Conservation (phyloP, 1,140 invertebrate species). For the Orius insidiosus region DNA sequence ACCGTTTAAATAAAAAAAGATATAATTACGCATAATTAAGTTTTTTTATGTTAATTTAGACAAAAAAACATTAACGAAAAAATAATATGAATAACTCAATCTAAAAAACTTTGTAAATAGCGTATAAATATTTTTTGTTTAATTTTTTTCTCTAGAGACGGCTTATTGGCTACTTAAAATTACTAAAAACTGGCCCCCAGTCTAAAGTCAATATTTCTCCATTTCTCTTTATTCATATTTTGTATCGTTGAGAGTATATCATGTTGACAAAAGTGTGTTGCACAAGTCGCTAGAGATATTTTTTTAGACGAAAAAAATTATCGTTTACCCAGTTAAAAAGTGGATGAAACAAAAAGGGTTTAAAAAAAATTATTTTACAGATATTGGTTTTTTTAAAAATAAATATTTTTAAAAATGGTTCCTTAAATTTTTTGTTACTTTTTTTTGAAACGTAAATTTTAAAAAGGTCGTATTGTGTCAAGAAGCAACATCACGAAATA, state of each 20-base stretch:
- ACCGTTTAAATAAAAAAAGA: not conserved
- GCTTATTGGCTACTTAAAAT: not conserved
- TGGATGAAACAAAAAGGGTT: no score
- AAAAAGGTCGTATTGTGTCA: conserved; percentile 7
- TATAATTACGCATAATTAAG: not conserved
- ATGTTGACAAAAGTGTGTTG: no score
- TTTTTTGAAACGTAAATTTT: not conserved
- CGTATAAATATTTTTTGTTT: not conserved
- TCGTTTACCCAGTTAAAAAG: no score
- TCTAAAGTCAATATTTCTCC: no score
- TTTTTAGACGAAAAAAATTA: no score
- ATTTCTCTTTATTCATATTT: no score
- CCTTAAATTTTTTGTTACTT: not conserved
- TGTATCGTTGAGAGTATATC: no score
- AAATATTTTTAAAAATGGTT: no score
- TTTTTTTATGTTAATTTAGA: conserved; percentile 1
- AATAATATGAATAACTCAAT: not conserved
- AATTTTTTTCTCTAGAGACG: not conserved
- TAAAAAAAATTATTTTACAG: no score
- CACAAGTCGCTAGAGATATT: no score
- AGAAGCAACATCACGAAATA: not conserved
- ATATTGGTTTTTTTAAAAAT: no score
- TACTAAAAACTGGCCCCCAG: not conserved
- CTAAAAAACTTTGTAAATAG: not conserved
- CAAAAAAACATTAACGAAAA: conserved; percentile 4